Conservation (phyloP, 2,888 invertebrate species). For the Idaea aversata region DNA sequence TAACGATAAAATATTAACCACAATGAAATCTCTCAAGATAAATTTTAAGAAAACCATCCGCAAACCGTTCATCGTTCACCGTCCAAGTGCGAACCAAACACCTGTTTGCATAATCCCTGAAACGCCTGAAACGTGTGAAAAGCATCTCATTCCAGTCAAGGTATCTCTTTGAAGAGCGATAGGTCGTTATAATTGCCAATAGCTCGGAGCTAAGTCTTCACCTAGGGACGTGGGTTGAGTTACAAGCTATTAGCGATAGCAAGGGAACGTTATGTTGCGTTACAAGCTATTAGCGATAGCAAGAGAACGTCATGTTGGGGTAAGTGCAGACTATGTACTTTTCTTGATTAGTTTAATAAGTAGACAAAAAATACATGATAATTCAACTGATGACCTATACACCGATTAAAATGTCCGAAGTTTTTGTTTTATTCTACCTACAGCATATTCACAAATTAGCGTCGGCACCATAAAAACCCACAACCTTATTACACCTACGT, state of each 20-base stretch:
- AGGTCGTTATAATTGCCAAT: constrained; percentile 71
- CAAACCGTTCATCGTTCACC: background rate
- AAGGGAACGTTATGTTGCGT: background rate
- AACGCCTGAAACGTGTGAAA: constrained; percentile 44
- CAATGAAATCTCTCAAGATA: background rate
- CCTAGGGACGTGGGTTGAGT: constrained; percentile 29
- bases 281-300: too few relatives aligned
- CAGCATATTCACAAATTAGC: too few relatives aligned
- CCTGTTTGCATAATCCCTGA: constrained; percentile 31
- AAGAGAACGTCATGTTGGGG: too few relatives aligned
- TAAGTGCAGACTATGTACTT: too few relatives aligned
- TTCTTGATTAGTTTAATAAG: too few relatives aligned
- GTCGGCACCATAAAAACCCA: too few relatives aligned
- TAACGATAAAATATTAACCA: background rate
- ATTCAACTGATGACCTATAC: too few relatives aligned
- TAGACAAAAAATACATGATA: too few relatives aligned
- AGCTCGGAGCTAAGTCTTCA: constrained; percentile 58
- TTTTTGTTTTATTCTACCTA: too few relatives aligned
- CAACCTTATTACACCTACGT: too few relatives aligned
- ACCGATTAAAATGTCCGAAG: too few relatives aligned
- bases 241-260: constrained; percentile 20
- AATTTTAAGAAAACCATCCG: background rate
- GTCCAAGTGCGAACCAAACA: constrained; percentile 21
- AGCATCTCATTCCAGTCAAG: constrained; percentile 44
- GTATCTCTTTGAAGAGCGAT: constrained; percentile 65